Base-by-base conservation (phyloP, 2,797 vertebrate genomes). In the Oophaga sylvatica region DNA sequence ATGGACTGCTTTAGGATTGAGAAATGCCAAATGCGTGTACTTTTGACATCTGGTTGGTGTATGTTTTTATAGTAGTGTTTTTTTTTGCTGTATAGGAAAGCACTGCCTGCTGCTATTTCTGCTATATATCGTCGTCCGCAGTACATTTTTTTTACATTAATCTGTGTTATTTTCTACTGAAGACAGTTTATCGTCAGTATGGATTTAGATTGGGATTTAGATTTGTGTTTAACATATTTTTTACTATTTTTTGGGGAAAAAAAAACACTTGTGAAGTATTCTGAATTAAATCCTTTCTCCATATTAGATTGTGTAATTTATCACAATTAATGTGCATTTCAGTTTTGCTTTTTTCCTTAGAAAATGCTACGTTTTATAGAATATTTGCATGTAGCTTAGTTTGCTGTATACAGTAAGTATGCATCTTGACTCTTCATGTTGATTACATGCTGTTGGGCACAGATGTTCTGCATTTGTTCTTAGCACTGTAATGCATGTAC, bases 391-490 rank as follows among this genome's bases (percentile, higher is more conserved):
- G 20, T 48, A n/a, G 22, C 41, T 53, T 48, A 13, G 48, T 26
- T 53, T 15, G 45, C 45, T 13, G 73, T 48, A n/a, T 76, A n/a
- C 20, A 45, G 35, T 80, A 31, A 45, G 35, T 80, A 31, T 60
- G 57, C 17, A 62, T 35, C 56, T 41, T 5, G 35, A 41, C 2
- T 80, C 22, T 41, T 80, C 19, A 63, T 80, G 31, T 45, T 80
- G 78, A n/a, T 19, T n/a, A 41, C 19, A 63, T 63, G 13, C 67
- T 67, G 60, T 16, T 45, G 13, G 45, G n/a, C 80, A 83, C 81
- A 87, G 76, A 29, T 87, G 80, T 77, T 67, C 35, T 81, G 26
- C 17, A 87, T 87, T 87, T 83, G 60, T 63, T 31, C 60, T 84
- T 71, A 31, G 62, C 45, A 71, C 26, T n/a, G 45, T 56, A 78